phyloP scores from a whole-genome alignment of 2,797 vertebrate species.

The Phalloptychus januarius region DNA sequence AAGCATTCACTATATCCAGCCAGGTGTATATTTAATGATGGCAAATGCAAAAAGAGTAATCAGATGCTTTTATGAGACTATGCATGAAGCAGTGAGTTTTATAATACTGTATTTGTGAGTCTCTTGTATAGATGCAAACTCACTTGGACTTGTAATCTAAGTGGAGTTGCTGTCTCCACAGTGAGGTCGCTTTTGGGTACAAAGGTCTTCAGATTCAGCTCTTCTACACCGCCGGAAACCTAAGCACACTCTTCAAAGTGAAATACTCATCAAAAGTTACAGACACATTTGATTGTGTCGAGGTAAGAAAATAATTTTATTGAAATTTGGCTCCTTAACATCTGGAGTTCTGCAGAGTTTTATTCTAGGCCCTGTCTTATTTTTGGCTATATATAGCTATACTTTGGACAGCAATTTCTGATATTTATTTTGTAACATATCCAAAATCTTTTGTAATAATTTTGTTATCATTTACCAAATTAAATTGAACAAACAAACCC shows the following conservation, averaged over 20 bases:
- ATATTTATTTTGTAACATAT: not conserved
- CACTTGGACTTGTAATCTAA: conserved; percentile 10
- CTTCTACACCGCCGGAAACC: conserved; percentile 93
- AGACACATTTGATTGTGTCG: conserved; percentile 93
- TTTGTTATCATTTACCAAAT: not conserved
- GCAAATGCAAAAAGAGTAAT: conserved; percentile 29
- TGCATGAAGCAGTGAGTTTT: not conserved
- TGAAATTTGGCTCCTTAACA: not conserved
- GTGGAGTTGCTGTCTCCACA: conserved; percentile 62
- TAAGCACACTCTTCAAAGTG: conserved; percentile 94
- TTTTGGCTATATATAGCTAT: not conserved
- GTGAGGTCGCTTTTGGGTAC: conserved; percentile 98
- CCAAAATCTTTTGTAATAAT: not conserved
- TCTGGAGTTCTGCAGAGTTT: not conserved
- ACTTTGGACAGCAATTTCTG: not conserved
- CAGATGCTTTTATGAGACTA: conserved; percentile 8
- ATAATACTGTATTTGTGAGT: not conserved
- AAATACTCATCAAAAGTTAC: conserved; percentile 92
- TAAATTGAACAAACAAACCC: not conserved
- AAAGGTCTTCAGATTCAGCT: conserved; percentile 94
- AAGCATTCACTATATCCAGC: conserved; percentile 33
- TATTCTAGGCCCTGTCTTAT: not conserved
- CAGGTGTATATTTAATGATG: conserved; percentile 30
- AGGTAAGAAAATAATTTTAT: conserved; percentile 82
- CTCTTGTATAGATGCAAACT: not conserved